A percentile compares a stretch with the other conserved stretches of the same genome.
Conservation (phyloP, 2,113 vertebrate species). For the Columbina picui region DNA sequence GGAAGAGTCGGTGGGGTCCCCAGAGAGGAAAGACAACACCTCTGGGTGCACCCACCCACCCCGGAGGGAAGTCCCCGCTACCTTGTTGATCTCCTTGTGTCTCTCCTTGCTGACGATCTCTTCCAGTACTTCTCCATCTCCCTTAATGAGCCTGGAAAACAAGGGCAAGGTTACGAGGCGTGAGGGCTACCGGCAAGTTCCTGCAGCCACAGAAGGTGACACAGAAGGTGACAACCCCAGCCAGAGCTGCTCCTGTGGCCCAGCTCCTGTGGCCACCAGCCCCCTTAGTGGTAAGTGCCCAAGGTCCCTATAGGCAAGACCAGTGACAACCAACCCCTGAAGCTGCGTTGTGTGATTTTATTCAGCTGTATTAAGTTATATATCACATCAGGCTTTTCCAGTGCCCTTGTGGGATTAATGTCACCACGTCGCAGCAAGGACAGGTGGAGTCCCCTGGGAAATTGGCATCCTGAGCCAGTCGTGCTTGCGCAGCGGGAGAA, state of each 20-base stretch:
- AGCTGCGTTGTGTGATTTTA: background rate
- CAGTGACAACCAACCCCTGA: background rate
- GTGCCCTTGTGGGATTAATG: background rate
- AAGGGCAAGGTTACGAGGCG: background rate
- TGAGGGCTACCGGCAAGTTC: background rate
- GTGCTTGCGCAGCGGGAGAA: background rate
- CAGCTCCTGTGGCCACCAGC: background rate
- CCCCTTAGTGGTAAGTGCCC: rapidly evolving
- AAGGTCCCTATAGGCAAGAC: background rate
- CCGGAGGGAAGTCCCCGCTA: constrained; percentile 29
- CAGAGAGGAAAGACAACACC: background rate
- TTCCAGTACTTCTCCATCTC: constrained; percentile 94
- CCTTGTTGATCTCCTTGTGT: constrained; percentile 96
- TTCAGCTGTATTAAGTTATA: background rate
- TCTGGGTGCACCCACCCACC: background rate
- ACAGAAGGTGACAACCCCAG: background rate
- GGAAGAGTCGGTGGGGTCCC: background rate
- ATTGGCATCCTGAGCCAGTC: background rate
- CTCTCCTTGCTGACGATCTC: constrained; percentile 93
- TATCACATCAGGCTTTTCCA: background rate
- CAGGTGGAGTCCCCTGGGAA: background rate
- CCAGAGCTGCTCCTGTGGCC: background rate
- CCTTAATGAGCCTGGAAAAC: constrained; percentile 88
- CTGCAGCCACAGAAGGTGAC: background rate
- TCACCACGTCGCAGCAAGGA: background rate